Evolutionary conservation across 2,113 vertebrate genomes (phyloP).

Genomic region (Syngnathoides biaculeatus): DNA sequence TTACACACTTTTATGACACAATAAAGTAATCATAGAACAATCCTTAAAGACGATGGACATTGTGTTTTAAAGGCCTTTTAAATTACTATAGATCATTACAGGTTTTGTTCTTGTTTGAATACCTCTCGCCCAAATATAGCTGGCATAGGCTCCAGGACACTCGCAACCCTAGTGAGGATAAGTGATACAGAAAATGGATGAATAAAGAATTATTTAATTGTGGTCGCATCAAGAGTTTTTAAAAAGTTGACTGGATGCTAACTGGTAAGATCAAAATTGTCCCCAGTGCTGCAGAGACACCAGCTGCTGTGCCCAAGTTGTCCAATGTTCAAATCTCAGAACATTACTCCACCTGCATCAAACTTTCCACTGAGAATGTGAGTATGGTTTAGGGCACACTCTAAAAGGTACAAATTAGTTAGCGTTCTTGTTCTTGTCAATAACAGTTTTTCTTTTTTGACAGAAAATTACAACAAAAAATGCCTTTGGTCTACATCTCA

Average conservation of each 20-base stretch:
- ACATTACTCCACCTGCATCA: constrained; percentile 94
- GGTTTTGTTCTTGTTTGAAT: background rate
- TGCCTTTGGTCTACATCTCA: constrained; percentile 90
- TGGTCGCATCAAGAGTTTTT: background rate
- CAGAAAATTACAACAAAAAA: constrained; percentile 99
- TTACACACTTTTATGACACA: background rate
- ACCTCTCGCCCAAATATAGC: no score
- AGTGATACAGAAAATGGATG: no score
- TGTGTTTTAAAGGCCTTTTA: background rate
- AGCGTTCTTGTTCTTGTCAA: background rate
- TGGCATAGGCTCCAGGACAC: no score
- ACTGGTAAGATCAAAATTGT: background rate
- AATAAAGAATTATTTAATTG: no score
- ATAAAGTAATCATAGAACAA: background rate
- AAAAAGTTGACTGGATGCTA: background rate
- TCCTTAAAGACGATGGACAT: background rate
- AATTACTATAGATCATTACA: background rate
- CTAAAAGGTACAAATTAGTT: background rate
- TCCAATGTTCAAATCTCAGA: constrained; percentile 87
- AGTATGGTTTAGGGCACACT: background rate
- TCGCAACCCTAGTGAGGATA: no score
- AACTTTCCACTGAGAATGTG: constrained; percentile 90
- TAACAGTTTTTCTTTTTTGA: constrained; percentile 4
- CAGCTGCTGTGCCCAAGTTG: constrained; percentile 76
- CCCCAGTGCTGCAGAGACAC: constrained; percentile 68